Conservation (phyloP, 2,797 vertebrate species). For the Catharus ustulatus region DNA sequence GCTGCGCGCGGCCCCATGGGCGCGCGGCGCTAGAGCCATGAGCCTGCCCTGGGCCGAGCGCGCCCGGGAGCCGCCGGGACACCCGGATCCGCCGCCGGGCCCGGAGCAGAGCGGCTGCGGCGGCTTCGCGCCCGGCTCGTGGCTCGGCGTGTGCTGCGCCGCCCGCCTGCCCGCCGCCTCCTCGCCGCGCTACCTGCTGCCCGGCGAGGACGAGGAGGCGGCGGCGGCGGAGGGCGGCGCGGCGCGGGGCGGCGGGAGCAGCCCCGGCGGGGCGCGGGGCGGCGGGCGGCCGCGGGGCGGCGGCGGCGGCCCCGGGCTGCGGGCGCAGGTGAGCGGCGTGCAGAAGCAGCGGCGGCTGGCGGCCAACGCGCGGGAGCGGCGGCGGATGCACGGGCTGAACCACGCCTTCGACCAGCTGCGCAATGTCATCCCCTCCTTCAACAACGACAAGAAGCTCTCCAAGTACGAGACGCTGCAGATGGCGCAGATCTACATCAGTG, state of each 20-base stretch:
- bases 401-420: constrained; percentile 96
- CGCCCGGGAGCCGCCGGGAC: neutral
- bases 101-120: constrained; percentile 55
- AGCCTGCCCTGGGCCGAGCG: neutral
- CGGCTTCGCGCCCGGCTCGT: constrained; percentile 84
- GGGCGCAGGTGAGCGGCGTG: constrained; percentile 76
- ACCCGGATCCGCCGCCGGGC: neutral
- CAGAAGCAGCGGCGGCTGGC: constrained; percentile 91
- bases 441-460: constrained; percentile 97
- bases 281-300: neutral
- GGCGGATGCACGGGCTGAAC: constrained; percentile 96
- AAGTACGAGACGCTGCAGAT: constrained; percentile 97
- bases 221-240: neutral
- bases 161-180: constrained; percentile 84
- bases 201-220: neutral
- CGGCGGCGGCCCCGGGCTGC: neutral
- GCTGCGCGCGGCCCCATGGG: neutral
- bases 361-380: constrained; percentile 92
- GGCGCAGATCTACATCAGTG: constrained; percentile 98
- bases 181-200: constrained; percentile 69
- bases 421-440: constrained; percentile 95
- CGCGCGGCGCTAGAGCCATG: neutral
- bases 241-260: neutral
- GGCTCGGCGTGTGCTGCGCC: constrained; percentile 82
- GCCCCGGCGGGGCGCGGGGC: neutral